phyloP scores from a whole-genome alignment of 2,888 invertebrate genomes.

The Dryocosmus kuriphilus region DNA sequence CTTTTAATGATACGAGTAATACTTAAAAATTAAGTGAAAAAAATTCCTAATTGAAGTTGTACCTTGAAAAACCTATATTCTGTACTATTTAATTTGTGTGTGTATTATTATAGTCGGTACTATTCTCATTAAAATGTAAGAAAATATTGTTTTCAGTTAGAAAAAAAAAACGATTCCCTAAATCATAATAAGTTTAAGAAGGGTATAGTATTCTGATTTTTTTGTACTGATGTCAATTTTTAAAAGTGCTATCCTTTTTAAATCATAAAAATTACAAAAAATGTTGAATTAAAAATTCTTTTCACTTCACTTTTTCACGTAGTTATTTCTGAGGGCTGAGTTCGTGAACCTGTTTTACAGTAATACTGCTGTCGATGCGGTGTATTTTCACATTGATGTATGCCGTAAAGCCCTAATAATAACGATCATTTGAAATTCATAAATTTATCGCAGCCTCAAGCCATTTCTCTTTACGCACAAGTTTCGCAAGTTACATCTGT shows the following conservation, averaged over 20 bases:
- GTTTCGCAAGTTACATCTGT: constrained; percentile 52
- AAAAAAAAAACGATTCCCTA: too few species aligned
- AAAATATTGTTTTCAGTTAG: too few species aligned
- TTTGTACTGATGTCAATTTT: too few species aligned
- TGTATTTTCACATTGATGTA: constrained; percentile 55
- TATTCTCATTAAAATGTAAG: too few species aligned
- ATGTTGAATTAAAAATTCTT: not conserved
- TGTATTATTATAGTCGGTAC: too few species aligned
- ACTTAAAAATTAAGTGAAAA: not conserved
- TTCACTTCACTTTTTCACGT: not conserved
- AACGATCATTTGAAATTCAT: constrained; percentile 65
- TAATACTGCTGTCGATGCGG: not conserved
- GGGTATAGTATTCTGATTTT: too few species aligned
- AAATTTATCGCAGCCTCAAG: constrained; percentile 54
- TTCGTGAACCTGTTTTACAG: constrained; percentile 1
- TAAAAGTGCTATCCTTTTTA: too few species aligned
- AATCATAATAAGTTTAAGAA: too few species aligned
- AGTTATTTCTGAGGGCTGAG: not conserved
- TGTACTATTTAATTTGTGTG: too few species aligned
- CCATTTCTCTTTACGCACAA: constrained; percentile 52
- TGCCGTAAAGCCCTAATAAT: constrained; percentile 63
- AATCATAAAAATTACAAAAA: not conserved
- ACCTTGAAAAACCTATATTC: too few species aligned
- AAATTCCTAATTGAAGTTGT: not conserved
- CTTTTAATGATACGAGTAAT: not conserved